Conservation (phyloP, 2,888 invertebrate genomes). For the Teleogryllus oceanicus region DNA sequence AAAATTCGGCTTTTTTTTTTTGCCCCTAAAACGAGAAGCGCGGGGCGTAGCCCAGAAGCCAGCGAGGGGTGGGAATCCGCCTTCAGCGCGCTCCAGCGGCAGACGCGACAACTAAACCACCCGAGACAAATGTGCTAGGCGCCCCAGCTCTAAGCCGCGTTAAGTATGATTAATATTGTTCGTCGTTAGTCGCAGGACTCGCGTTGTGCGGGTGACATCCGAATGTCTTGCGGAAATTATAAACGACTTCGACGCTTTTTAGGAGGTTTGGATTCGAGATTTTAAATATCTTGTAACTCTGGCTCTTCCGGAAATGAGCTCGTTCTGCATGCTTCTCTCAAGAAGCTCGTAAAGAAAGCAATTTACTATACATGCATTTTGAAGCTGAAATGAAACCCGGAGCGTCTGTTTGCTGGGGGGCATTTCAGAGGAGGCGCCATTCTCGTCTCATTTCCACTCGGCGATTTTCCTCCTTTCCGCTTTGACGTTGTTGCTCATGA, state of each 20-base stretch:
- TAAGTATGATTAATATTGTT: neutral
- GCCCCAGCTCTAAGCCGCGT: neutral
- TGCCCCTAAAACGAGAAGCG: neutral
- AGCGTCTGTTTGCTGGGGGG: neutral
- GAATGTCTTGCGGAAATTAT: neutral
- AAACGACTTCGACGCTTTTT: slow-evolving; percentile 11
- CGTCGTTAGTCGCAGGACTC: neutral
- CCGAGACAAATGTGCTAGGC: neutral
- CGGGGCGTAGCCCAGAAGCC: neutral
- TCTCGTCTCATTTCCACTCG: neutral
- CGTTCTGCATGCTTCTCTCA: neutral
- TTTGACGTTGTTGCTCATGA: neutral
- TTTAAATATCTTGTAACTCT: slow-evolving; percentile 9
- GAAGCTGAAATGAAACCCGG: neutral
- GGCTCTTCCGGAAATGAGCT: neutral
- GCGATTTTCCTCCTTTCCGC: neutral
- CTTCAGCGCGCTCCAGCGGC: neutral
- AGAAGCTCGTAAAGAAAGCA: slow-evolving; percentile 10
- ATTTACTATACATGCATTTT: slow-evolving; percentile 6
- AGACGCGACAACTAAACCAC: neutral
- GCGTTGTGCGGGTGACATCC: neutral
- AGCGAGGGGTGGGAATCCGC: neutral
- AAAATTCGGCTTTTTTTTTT: slow-evolving; percentile 1
- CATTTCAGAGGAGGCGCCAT: neutral
- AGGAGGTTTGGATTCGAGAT: neutral